Base-by-base conservation (phyloP, 2,888 invertebrate species). In the Phyllotreta cruciferae region DNA sequence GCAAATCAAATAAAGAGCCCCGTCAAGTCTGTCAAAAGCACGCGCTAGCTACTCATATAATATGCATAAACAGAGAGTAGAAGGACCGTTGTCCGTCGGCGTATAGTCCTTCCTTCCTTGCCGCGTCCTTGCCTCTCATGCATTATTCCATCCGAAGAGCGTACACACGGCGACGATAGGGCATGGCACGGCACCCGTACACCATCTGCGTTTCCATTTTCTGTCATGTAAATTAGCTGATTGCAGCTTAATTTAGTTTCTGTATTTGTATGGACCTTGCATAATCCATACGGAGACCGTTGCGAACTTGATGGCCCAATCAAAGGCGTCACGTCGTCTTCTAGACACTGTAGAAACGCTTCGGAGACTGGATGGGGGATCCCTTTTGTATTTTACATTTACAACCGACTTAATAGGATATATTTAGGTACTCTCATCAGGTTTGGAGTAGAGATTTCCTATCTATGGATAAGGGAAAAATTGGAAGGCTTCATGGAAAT, bases 21-120 rank as follows among this genome's bases (percentile, higher is more conserved):
- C 62, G 70, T 64, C 64, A 69, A 68, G 73, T 69, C 70, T 72
- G 76, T 75, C 76, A 75, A 71, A 71, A 75, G 74, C 75, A 75
- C 72, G 74, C 74, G 71, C 66, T 70, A 70, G 71, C 66, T 24
- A 4, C 76, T 75, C 73, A 77, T 77, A 72, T 74, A 75, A 77
- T 77, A 78, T 78, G 78, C 78, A 76, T 75, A 77, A 76, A 77
- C 70, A 74, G 66, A 62, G n/a, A n/a, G n/a, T n/a, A 24, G 69
- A 63, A 54, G 55, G 66, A 65, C 66, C 66, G 66, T 52, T 64
- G 76, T 74, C 77, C 77, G 75, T 73, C 74, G 74, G 73, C 24
- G n/a, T n/a, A n/a, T n/a, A n/a, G n/a, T n/a, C n/a, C n/a, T n/a
- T n/a, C n/a, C n/a, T n/a, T n/a, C n/a, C n/a, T n/a, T n/a, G n/a